Conservation (phyloP, 2,797 vertebrate genomes). For the Monodelphis domestica region DNA sequence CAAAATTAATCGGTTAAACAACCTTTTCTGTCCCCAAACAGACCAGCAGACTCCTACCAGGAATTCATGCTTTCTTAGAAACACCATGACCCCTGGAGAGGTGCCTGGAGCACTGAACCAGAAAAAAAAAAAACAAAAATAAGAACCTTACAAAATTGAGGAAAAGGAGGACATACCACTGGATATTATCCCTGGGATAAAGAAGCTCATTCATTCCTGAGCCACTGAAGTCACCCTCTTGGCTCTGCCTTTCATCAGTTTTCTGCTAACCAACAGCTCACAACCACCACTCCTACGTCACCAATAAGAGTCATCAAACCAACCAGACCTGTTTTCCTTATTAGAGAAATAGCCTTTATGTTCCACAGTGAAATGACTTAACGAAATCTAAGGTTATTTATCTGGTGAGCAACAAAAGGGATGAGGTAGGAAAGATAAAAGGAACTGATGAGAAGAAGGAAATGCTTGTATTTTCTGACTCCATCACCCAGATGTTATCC, state of each 20-base stretch:
- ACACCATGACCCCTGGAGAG: not conserved
- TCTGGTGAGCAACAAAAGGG: not conserved
- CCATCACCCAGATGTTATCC: not conserved
- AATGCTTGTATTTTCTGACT: slow-evolving; percentile 13
- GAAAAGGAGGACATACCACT: slow-evolving; percentile 11
- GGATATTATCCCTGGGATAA: not conserved
- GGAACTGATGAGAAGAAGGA: not conserved
- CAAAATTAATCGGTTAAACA: not conserved
- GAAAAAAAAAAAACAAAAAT: not conserved
- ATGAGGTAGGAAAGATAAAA: not conserved
- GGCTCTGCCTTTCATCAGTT: slow-evolving; percentile 4
- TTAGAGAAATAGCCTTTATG: not conserved
- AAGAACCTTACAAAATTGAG: slow-evolving; percentile 10
- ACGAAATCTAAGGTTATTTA: slow-evolving; percentile 8
- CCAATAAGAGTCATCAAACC: not conserved
- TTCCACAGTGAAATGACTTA: not conserved
- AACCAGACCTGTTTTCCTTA: not conserved
- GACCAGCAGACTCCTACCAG: not conserved
- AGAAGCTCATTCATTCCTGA: not conserved
- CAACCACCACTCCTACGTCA: not conserved
- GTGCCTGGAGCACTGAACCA: not conserved
- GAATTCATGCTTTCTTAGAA: slow-evolving; percentile 8
- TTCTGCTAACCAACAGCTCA: not conserved
- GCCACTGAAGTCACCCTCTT: not conserved
- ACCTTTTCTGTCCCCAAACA: not conserved